Percentiles rank a stretch among this genome's conserved stretches.
Evolutionary conservation across 2,113 vertebrate genomes (phyloP).

Genomic region (Chlorodrepanis virens): DNA sequence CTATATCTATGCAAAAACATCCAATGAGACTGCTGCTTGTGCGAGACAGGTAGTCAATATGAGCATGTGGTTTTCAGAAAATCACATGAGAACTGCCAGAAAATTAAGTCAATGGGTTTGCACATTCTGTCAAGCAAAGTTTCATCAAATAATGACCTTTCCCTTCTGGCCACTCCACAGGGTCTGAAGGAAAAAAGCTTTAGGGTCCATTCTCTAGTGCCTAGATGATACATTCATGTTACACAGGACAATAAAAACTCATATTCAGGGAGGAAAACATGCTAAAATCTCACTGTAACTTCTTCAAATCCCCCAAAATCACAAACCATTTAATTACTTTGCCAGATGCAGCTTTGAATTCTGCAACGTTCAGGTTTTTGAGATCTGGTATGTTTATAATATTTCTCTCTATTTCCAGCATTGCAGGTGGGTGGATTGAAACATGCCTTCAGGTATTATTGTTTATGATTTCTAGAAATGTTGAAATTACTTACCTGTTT

Average conservation of each 20-base stretch:
- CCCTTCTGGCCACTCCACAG: neutral
- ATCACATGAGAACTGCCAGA: neutral
- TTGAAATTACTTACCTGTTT: neutral
- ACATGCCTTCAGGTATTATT: neutral
- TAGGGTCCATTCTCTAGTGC: neutral
- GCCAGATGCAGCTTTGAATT: neutral
- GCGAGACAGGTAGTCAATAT: neutral
- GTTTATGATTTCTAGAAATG: neutral
- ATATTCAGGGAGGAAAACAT: neutral
- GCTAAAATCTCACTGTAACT: neutral
- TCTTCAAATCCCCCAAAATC: neutral
- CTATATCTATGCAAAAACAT: neutral
- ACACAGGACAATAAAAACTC: neutral
- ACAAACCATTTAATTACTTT: neutral
- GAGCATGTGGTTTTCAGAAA: neutral
- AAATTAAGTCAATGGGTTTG: neutral
- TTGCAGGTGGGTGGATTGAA: neutral
- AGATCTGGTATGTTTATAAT: neutral
- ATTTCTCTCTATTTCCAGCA: neutral
- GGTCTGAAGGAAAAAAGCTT: neutral
- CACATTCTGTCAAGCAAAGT: neutral
- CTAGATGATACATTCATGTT: neutral
- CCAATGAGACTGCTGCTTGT: neutral
- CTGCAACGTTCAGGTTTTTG: neutral
- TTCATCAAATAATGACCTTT: neutral